Percentiles rank a stretch among this genome's conserved stretches.
Conservation (phyloP, 2,797 vertebrate species). For the Melanotaenia maccullochi region DNA sequence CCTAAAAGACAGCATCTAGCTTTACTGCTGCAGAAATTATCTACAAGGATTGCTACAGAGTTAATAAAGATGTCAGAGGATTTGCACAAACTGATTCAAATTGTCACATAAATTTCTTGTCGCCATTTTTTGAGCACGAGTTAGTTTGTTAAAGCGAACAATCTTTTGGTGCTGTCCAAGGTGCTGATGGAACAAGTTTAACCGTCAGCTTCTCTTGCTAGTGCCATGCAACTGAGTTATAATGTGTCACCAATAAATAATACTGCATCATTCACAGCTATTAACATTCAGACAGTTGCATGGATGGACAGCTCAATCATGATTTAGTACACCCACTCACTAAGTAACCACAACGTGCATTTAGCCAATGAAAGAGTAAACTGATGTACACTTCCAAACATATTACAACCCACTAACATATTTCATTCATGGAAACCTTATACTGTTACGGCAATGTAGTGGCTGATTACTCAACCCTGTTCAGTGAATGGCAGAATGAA, state of each 20-base stretch:
- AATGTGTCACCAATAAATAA: not conserved
- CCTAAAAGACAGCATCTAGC: too few species aligned
- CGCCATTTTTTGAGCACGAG: not conserved
- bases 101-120: not conserved
- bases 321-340: not conserved
- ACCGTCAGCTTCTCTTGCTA: not conserved
- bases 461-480: too few species aligned
- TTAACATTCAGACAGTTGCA: not conserved
- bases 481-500: too few species aligned
- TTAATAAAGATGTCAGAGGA: not conserved
- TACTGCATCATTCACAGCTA: not conserved
- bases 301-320: not conserved
- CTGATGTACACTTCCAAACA: too few species aligned
- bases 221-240: not conserved
- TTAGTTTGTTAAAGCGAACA: not conserved
- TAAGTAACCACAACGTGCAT: not conserved
- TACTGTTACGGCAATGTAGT: too few species aligned
- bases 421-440: too few species aligned
- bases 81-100: not conserved
- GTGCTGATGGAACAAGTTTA: constrained; percentile 47
- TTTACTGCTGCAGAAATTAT: too few species aligned
- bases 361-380: not conserved
- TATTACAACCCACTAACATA: too few species aligned
- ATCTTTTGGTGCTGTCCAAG: constrained; percentile 40
- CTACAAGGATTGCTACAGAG: too few species aligned